Conservation (phyloP, 2,888 invertebrate species). For the Drosophila kambysellisi region DNA sequence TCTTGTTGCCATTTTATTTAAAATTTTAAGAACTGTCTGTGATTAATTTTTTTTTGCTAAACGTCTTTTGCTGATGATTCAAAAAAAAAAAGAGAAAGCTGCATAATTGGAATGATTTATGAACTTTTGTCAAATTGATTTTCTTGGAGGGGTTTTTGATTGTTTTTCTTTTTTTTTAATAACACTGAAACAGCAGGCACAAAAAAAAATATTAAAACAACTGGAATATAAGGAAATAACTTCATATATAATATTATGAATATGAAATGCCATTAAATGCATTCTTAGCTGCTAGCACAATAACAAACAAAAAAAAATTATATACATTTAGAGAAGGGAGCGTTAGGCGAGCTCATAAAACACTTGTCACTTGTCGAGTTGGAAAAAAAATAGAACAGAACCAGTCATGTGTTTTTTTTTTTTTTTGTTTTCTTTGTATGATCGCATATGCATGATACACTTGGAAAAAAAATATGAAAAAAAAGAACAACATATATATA, state of each 20-base stretch:
- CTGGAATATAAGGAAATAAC: background rate
- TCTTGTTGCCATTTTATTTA: conserved; percentile 19
- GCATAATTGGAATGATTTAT: conserved; percentile 30
- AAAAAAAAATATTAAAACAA: conserved; percentile 13
- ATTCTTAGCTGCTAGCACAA: conserved; percentile 33
- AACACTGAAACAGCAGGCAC: conserved; percentile 56
- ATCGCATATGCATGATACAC: conserved; percentile 54
- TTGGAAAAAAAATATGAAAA: conserved; percentile 62
- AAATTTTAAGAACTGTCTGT: conserved; percentile 2
- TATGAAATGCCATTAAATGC: conserved; percentile 13
- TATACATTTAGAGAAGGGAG: conserved; percentile 29
- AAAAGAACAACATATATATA: conserved; percentile 43
- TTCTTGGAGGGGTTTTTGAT: conserved; percentile 3
- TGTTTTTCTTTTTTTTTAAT: background rate
- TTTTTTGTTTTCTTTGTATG: conserved; percentile 18
- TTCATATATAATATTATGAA: background rate
- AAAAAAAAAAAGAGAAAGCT: conserved; percentile 18
- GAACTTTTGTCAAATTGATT: conserved; percentile 23
- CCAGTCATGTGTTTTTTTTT: conserved; percentile 22
- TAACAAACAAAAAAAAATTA: conserved; percentile 34
- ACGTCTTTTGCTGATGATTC: conserved; percentile 19
- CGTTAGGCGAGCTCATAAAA: conserved; percentile 22
- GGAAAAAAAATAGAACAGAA: conserved; percentile 30
- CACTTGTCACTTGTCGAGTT: conserved; percentile 40
- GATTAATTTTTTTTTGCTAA: background rate